phyloP scores from a whole-genome alignment of 2,113 vertebrate genomes.

The Polyodon spathula region DNA sequence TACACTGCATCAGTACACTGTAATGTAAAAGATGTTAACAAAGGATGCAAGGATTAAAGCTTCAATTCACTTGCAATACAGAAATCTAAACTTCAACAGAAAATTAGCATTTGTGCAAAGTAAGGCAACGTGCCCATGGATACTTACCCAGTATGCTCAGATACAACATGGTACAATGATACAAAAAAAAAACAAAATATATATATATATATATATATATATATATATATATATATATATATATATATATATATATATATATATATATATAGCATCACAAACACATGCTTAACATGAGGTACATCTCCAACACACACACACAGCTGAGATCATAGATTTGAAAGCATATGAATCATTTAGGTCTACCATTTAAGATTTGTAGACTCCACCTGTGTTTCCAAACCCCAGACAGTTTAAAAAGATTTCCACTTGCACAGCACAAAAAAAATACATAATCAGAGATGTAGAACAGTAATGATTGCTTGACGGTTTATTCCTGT shows the following conservation, averaged over 20 bases:
- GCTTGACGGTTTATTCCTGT: slow-evolving; percentile 65
- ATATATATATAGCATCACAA: background rate
- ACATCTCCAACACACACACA: background rate
- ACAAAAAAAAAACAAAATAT: background rate
- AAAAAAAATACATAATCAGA: slow-evolving; percentile 32
- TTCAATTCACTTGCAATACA: background rate
- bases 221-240: no score
- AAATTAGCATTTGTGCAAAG: background rate
- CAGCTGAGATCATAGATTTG: background rate
- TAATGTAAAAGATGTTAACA: slow-evolving; percentile 54
- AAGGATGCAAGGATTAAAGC: slow-evolving; percentile 22
- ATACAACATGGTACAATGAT: no score
- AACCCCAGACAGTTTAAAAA: background rate
- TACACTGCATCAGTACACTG: slow-evolving; percentile 34
- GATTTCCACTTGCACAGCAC: slow-evolving; percentile 3
- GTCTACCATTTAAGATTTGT: background rate
- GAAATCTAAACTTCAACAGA: background rate
- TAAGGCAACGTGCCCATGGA: background rate
- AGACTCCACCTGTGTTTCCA: background rate
- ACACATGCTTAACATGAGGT: background rate
- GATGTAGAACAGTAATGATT: slow-evolving; percentile 67
- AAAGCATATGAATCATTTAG: background rate
- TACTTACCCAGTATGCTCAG: background rate
- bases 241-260: no score
- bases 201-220: no score